phyloP scores from a whole-genome alignment of 2,113 vertebrate species.

The Nothobranchius furzeri region DNA sequence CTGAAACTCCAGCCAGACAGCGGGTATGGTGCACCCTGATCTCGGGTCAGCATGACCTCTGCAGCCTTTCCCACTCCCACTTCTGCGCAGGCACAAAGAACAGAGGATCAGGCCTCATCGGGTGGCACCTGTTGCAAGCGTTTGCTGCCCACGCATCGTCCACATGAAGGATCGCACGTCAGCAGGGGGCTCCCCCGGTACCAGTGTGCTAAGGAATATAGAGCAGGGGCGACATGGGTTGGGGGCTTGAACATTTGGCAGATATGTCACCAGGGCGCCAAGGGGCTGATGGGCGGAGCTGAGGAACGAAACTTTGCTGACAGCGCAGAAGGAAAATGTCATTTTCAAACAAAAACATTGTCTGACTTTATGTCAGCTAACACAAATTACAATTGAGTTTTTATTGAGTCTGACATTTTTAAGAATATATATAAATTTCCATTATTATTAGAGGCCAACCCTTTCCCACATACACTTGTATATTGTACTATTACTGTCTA shows the following conservation, averaged over 20 bases:
- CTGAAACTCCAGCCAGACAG: conserved; percentile 55
- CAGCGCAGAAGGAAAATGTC: conserved; percentile 32
- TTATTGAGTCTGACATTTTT: not conserved
- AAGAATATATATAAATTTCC: not conserved
- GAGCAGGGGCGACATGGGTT: conserved; percentile 33
- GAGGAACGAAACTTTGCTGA: conserved; percentile 58
- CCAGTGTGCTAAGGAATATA: conserved; percentile 47
- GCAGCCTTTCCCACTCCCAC: conserved; percentile 80
- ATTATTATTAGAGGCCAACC: not conserved
- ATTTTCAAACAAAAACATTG: conserved; percentile 1
- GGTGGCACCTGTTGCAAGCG: conserved; percentile 74
- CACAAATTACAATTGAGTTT: not conserved
- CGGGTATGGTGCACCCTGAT: conserved; percentile 49
- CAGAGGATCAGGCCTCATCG: conserved; percentile 55
- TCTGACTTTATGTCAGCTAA: not conserved
- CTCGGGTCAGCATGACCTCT: conserved; percentile 72
- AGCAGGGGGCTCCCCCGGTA: conserved; percentile 53
- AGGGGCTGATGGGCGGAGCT: conserved; percentile 39
- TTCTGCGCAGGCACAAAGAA: conserved; percentile 73
- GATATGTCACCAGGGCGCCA: conserved; percentile 37
- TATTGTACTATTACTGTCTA: not conserved
- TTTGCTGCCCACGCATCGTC: conserved; percentile 77
- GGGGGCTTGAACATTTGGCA: conserved; percentile 56
- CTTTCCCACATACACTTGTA: not conserved
- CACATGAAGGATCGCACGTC: conserved; percentile 76